phyloP scores from a whole-genome alignment of 2,888 invertebrate genomes.

The Ptycholaimellus sp. region DNA sequence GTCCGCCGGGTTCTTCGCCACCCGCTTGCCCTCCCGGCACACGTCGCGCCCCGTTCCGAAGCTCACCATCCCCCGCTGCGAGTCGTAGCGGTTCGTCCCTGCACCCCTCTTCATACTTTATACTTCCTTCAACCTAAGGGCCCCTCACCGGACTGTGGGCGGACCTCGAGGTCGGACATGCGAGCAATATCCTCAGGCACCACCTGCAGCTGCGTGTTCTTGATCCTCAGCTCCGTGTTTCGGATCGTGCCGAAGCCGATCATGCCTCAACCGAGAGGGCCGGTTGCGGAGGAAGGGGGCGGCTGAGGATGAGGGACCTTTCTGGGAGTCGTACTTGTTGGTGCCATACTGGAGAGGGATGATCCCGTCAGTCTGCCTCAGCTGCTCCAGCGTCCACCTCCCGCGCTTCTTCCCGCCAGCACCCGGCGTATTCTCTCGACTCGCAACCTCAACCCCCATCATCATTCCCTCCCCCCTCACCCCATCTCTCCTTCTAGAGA shows the following conservation, averaged over 20 bases:
- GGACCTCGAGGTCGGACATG: slow-evolving; percentile 21
- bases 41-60: slow-evolving; percentile 26
- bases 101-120: too few species aligned
- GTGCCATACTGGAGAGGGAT: slow-evolving; percentile 26
- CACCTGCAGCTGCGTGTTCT: slow-evolving; percentile 18
- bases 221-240: slow-evolving; percentile 21
- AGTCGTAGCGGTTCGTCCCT: slow-evolving; percentile 19
- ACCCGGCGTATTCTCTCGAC: too few species aligned
- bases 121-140: too few species aligned
- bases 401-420: too few species aligned
- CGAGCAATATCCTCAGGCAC: slow-evolving; percentile 21
- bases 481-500: too few species aligned
- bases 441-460: too few species aligned
- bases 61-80: slow-evolving; percentile 18
- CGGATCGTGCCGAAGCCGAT: slow-evolving; percentile 25
- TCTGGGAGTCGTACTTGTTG: slow-evolving; percentile 27
- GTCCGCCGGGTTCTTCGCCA: slow-evolving; percentile 17
- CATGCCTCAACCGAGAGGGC: slow-evolving; percentile 10
- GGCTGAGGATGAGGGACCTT: slow-evolving; percentile 3
- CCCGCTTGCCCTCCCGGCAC: slow-evolving; percentile 20
- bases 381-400: slow-evolving; percentile 24
- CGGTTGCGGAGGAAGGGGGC: neutral
- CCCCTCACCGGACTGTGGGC: slow-evolving; percentile 24
- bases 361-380: slow-evolving; percentile 25
- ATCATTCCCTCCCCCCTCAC: too few species aligned